A percentile compares a stretch with the other conserved stretches of the same genome.
These are phyloP conservation scores for Rhopalosiphum padi DNA, from an alignment of 1,140 invertebrate genomes.

Conservation along the genomic window DNA sequence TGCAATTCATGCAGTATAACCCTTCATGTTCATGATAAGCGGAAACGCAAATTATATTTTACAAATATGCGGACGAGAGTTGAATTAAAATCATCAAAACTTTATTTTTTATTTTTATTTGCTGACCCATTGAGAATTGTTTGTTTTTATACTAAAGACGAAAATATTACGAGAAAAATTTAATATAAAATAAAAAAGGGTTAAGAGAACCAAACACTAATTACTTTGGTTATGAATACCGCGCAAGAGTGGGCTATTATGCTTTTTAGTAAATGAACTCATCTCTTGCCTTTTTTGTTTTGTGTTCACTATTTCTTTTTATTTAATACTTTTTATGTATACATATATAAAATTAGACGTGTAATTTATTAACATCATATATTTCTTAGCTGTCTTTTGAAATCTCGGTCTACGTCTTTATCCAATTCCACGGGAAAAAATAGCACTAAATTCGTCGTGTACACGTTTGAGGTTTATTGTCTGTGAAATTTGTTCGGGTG, in stretches of 20 bases:
- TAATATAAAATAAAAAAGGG: slow-evolving; percentile 50
- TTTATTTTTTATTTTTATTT: slow-evolving; percentile 36
- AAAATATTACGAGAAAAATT: slow-evolving; percentile 35
- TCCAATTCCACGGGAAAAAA: not conserved
- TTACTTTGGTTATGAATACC: slow-evolving; percentile 13
- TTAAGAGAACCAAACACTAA: slow-evolving; percentile 19
- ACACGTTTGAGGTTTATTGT: slow-evolving; percentile 33
- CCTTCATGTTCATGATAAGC: not conserved
- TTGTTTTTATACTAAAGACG: slow-evolving; percentile 42
- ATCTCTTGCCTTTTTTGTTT: not conserved
- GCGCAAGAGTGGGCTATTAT: not conserved
- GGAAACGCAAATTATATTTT: not conserved
- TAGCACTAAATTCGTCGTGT: slow-evolving; percentile 28
- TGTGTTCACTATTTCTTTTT: not conserved
- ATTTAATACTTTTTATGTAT: not conserved
- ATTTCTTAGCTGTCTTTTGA: slow-evolving; percentile 24
- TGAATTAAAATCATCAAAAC: slow-evolving; percentile 42
- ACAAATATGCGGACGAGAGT: not conserved
- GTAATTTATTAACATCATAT: slow-evolving; percentile 32
- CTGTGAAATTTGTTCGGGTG: slow-evolving; percentile 48
- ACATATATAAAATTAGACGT: slow-evolving; percentile 23
- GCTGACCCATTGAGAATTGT: slow-evolving; percentile 44
- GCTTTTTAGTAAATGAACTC: slow-evolving; percentile 44
- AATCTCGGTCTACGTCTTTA: slow-evolving; percentile 2
- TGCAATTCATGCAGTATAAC: not conserved